phyloP scores from a whole-genome alignment of 2,888 invertebrate species.

The Pachymerium ferrugineum region DNA sequence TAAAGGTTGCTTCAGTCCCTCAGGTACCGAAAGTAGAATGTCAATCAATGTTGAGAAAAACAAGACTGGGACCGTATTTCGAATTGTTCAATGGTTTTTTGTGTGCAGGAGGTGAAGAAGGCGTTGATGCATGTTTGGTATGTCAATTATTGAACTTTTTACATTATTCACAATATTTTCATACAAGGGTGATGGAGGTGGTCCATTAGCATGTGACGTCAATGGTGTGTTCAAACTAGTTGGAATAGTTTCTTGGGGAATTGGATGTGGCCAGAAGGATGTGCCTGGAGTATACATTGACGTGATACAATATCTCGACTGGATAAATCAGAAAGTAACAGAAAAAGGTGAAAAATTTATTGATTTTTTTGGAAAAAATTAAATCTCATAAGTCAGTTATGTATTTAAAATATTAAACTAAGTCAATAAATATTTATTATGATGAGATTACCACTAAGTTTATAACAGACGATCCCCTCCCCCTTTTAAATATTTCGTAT shows the following conservation, averaged over 20 bases:
- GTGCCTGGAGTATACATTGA: constrained; percentile 87
- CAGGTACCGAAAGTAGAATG: constrained; percentile 72
- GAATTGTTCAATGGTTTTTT: constrained; percentile 69
- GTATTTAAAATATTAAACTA: too few species aligned
- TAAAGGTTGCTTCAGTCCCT: constrained; percentile 76
- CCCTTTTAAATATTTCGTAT: too few species aligned
- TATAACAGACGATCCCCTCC: too few species aligned
- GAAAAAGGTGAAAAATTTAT: too few species aligned
- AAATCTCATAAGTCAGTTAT: too few species aligned
- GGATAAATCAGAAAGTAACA: too few species aligned
- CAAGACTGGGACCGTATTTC: constrained; percentile 77
- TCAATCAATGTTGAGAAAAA: constrained; percentile 70
- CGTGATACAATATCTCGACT: constrained; percentile 79
- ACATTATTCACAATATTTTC: too few species aligned
- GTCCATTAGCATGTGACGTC: constrained; percentile 83
- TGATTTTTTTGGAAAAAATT: too few species aligned
- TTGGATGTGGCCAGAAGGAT: constrained; percentile 73
- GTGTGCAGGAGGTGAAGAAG: constrained; percentile 92
- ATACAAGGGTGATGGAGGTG: constrained; percentile 81
- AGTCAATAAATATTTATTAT: too few species aligned
- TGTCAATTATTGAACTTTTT: constrained; percentile 35
- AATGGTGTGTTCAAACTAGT: constrained; percentile 62
- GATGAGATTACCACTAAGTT: too few species aligned
- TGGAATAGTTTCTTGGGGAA: constrained; percentile 89
- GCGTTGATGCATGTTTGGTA: constrained; percentile 84